Conservation (phyloP, 2,888 invertebrate genomes). For the Drosophila tanythrix region DNA sequence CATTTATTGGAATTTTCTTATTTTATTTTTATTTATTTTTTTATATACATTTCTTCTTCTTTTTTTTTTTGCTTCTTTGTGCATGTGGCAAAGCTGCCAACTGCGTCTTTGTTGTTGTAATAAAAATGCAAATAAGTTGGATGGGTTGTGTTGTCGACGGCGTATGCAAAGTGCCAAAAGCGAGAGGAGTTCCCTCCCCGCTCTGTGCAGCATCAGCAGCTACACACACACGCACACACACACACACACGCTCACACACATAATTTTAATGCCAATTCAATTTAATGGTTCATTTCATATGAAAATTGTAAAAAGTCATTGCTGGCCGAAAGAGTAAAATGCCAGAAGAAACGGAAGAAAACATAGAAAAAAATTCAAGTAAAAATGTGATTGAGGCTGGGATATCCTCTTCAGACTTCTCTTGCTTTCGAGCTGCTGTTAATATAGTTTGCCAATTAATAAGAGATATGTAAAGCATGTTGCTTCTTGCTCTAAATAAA, state of each 20-base stretch:
- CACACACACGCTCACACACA: slow-evolving; percentile 54
- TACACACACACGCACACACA: slow-evolving; percentile 41
- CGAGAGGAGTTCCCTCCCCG: slow-evolving; percentile 35
- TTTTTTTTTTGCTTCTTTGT: slow-evolving; percentile 38
- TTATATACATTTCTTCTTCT: slow-evolving; percentile 17
- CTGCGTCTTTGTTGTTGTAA: slow-evolving; percentile 71
- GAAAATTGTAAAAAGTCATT: slow-evolving; percentile 81
- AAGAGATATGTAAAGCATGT: neutral
- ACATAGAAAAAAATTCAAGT: slow-evolving; percentile 23
- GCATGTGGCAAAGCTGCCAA: slow-evolving; percentile 49
- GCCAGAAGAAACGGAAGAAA: slow-evolving; percentile 21
- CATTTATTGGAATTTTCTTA: slow-evolving; percentile 75
- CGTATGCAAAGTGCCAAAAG: slow-evolving; percentile 79
- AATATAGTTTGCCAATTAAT: neutral
- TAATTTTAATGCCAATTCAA: slow-evolving; percentile 81
- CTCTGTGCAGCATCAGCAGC: slow-evolving; percentile 9
- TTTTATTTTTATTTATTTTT: slow-evolving; percentile 28
- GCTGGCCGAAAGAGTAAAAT: slow-evolving; percentile 70
- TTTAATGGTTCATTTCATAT: slow-evolving; percentile 81
- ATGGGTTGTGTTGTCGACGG: slow-evolving; percentile 62
- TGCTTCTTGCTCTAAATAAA: neutral
- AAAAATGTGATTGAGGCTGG: neutral
- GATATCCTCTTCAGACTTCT: slow-evolving; percentile 15
- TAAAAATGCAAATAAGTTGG: slow-evolving; percentile 78
- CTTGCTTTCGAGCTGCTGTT: neutral